Evolutionary conservation across 2,797 vertebrate species (phyloP).

Genomic region (Knipowitschia caucasica): DNA sequence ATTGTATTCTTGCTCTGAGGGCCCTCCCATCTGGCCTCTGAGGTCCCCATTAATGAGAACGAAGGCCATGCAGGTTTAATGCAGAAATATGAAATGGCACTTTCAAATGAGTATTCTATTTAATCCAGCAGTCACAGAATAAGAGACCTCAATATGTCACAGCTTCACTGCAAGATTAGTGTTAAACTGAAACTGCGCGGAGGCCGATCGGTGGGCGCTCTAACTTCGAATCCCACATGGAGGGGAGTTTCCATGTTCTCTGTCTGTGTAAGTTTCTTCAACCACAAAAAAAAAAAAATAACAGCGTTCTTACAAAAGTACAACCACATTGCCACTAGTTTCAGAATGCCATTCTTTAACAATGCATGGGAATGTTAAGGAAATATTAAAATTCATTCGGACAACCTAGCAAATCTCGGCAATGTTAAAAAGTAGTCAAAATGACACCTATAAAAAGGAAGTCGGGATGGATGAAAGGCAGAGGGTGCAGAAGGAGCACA

Average conservation of each 20-base stretch:
- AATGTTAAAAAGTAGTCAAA: not conserved
- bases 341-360: no score
- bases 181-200: no score
- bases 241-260: no score
- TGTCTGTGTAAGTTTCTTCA: no score
- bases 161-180: not conserved
- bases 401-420: no score
- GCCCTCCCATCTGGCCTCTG: not conserved
- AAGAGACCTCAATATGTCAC: constrained; percentile 5
- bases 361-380: no score
- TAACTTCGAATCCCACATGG: no score
- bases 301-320: no score
- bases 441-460: not conserved
- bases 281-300: no score
- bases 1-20: not conserved
- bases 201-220: no score
- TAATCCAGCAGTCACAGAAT: not conserved
- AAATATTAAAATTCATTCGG: no score
- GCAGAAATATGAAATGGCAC: not conserved
- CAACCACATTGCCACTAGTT: no score
- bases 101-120: constrained; percentile 4
- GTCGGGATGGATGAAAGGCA: not conserved
- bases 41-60: not conserved
- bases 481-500: not conserved
- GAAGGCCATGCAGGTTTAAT: constrained; percentile 3